A percentile compares a stretch with the other conserved stretches of the same genome.
These are phyloP conservation scores for Pristionchus pacificus DNA, from an alignment of 1,140 invertebrate genomes.

Conservation along the genomic window DNA sequence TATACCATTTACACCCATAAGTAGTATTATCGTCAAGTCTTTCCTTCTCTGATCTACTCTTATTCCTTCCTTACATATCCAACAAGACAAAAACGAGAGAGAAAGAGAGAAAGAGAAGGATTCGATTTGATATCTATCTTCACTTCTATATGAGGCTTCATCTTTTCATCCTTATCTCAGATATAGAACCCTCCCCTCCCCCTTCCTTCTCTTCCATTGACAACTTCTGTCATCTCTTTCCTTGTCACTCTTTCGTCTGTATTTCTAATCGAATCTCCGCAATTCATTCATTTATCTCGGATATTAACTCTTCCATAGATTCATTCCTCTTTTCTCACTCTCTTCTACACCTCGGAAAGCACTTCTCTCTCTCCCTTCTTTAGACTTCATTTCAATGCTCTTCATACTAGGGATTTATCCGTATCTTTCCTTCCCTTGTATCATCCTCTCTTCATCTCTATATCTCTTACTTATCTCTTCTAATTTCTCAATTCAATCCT, in stretches of 20 bases:
- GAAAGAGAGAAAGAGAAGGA: too few species aligned
- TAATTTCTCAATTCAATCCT: neutral
- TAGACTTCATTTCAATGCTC: constrained; percentile 2
- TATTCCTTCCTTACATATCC: too few species aligned
- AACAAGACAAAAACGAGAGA: too few species aligned
- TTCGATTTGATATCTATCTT: too few species aligned
- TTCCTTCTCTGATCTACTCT: too few species aligned
- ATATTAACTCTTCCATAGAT: neutral
- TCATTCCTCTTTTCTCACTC: neutral
- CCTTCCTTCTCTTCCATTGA: neutral
- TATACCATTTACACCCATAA: too few species aligned
- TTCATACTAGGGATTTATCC: constrained; percentile 11
- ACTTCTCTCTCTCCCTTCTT: neutral
- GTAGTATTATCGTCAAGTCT: too few species aligned
- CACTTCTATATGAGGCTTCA: too few species aligned
- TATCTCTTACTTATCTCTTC: neutral
- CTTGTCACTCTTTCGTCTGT: constrained; percentile 9
- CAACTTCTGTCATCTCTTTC: too few species aligned
- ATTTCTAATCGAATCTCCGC: constrained; percentile 14
- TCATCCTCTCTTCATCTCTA: neutral
- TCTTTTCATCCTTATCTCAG: constrained; percentile 1
- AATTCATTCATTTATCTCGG: constrained; percentile 9
- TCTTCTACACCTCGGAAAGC: neutral
- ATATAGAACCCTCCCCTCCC: neutral
- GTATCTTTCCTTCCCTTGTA: constrained; percentile 1